Evolutionary conservation across 2,888 invertebrate genomes (phyloP), one percentile per base, ranked within the genome.

Genomic region (Chaetoderma sp.): DNA sequence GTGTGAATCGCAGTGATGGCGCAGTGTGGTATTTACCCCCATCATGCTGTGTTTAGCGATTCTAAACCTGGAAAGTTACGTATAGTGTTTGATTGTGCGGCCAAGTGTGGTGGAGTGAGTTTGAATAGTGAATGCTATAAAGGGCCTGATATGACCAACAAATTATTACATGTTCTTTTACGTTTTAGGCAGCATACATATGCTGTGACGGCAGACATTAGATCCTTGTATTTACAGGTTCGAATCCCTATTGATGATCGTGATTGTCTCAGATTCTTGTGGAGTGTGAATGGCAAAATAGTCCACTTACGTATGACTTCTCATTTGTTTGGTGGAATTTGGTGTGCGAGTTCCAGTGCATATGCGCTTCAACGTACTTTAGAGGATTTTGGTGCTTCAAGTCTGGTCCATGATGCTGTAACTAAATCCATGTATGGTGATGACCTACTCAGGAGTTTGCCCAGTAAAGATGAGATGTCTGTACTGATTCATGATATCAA

Each of bases 281-380:
- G 56, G 56, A 42, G 21, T 4, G 2, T 23, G 25, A 39, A 10
- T 18, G 21, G 25, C 10, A 13, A 18, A 13, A 18, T 33, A 2
- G 60, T 21, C 13, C 16, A 21, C 10, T 60, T 52, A 23, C 36
- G 52, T n/a, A 60, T 60, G 60, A 60, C 30, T 25, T 33, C 13
- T 44, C 60, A 60, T 36, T 30, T 56, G 16, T 52, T 60, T 16
- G 60, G 50, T 16, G 60, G 33, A 52, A 39, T 54, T n/a, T 52
- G 33, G 33, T 28, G 52, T 23, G 45, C 45, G 8, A 30, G 45
- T 36, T 25, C 18, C 3, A 28, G 27, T n/a, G 33, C 18, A 18
- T 60, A 23, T 58, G 59, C 59, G 8, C 32, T 58, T 16, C 3
- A 27, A 23, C 18, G 47, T 2, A 33, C 47, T 18, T 44, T 47